A percentile compares a stretch with the other conserved stretches of the same genome.
These are phyloP conservation scores for Peromyscus attwateri DNA, from an alignment of 2,797 vertebrate genomes.

Conservation along the genomic window DNA sequence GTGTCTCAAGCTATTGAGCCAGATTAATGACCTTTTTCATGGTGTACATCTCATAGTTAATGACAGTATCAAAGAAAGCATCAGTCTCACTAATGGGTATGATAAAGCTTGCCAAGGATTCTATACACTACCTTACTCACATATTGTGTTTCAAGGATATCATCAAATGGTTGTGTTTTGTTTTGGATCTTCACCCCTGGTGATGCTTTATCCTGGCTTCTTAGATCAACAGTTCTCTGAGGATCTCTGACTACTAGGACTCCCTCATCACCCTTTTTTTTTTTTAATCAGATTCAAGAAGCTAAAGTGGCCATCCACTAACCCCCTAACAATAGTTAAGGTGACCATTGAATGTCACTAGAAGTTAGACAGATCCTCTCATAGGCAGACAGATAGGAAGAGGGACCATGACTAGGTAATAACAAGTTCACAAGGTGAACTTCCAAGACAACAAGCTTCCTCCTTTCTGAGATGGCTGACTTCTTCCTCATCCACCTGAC, in stretches of 20 bases:
- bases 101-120: not conserved
- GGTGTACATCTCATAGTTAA: not conserved
- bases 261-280: not conserved
- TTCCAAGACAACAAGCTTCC: not conserved
- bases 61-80: not conserved
- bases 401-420: not conserved
- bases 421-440: not conserved
- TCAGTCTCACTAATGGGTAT: not conserved
- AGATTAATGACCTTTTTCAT: not conserved
- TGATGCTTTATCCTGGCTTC: not conserved
- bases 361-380: not conserved
- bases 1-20: not conserved
- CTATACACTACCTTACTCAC: not conserved
- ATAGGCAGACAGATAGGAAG: not conserved
- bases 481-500: not conserved
- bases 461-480: not conserved
- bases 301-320: not conserved
- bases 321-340: not conserved
- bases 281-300: not conserved
- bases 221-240: not conserved
- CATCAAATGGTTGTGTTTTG: not conserved
- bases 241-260: not conserved
- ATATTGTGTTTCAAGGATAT: not conserved
- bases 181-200: not conserved
- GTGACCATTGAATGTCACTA: not conserved